Base-by-base conservation (phyloP, 2,113 vertebrate species). In the Coreoperca whiteheadi region DNA sequence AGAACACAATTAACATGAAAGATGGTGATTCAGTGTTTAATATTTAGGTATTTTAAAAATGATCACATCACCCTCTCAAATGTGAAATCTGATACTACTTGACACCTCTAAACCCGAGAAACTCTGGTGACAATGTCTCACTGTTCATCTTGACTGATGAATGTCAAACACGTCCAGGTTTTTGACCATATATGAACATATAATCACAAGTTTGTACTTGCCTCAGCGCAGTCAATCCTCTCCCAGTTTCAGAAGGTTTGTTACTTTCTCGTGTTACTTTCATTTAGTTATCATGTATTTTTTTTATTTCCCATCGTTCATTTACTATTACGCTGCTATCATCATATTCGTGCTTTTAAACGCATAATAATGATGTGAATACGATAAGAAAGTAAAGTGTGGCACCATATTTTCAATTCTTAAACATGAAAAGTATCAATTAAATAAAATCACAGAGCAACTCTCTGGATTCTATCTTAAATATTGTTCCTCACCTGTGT, bases 401-500 rank as follows among this genome's bases (percentile, higher is more conserved):
- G 18, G 48, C 18, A 50, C 48, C 18, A 50, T 1, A 50, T 50
- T 50, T 50, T 41, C 39, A 57, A 41, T 48, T 63, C 23, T 51
- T 23, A 8, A 1, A 5, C 7, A 32, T 12, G 5, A 57, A 43
- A 43, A 56, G 8, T 28, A 50, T 48, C 11, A 41, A 2, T 54
- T 21, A 9, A 23, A 59, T 50, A 28, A 56, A 59, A 30, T 61
- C 63, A n/a, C 7, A 34, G 14, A 32, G 14, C 9, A 28, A n/a
- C 8, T 59, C 16, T 41, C 39, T 68, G 53, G 30, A 34, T 50
- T 72, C 2, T 32, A 7, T 57, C 6, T 14, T 10, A 64, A 74
- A 67, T 60, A 20, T 2, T 11, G 23, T 37, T 81, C 46, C 88
- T 94, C 54, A 93, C 93, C 90, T 90, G 87, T 79, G 61, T 84